Evolutionary conservation across 2,113 vertebrate genomes (phyloP).

Genomic region (Tiliqua scincoides): DNA sequence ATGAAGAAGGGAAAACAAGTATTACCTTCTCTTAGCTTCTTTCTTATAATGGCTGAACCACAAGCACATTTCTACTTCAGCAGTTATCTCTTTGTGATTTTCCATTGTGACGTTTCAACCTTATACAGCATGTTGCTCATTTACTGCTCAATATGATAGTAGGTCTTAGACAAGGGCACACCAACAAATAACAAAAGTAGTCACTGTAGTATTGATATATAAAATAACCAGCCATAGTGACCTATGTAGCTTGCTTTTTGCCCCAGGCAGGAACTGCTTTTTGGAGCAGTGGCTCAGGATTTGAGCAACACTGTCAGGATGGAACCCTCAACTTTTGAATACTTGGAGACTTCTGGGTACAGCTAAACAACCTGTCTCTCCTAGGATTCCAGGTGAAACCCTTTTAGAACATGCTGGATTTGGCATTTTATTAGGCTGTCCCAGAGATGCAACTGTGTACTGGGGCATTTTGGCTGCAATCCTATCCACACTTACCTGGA

Average conservation of each 20-base stretch:
- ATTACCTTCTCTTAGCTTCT: background rate
- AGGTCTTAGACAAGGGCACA: slow-evolving; percentile 31
- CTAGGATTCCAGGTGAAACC: too few species aligned
- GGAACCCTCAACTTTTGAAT: too few species aligned
- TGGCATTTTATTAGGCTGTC: background rate
- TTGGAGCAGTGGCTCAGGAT: too few species aligned
- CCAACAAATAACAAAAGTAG: slow-evolving; percentile 27
- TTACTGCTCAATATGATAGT: background rate
- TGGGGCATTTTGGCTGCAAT: too few species aligned
- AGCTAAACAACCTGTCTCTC: too few species aligned
- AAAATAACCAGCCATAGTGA: too few species aligned
- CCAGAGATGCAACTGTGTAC: background rate
- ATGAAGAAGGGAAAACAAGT: background rate
- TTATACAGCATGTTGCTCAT: background rate
- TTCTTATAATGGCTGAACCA: background rate
- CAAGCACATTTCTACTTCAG: background rate
- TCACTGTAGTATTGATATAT: too few species aligned
- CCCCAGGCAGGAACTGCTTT: too few species aligned
- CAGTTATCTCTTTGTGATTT: background rate
- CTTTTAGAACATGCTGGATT: too few species aligned
- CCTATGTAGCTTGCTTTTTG: too few species aligned
- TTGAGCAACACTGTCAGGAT: background rate
- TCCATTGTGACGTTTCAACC: background rate
- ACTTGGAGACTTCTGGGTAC: too few species aligned
- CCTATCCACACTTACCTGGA: too few species aligned